Base-by-base conservation (phyloP, 2,797 vertebrate genomes). In the Chelon auratus region DNA sequence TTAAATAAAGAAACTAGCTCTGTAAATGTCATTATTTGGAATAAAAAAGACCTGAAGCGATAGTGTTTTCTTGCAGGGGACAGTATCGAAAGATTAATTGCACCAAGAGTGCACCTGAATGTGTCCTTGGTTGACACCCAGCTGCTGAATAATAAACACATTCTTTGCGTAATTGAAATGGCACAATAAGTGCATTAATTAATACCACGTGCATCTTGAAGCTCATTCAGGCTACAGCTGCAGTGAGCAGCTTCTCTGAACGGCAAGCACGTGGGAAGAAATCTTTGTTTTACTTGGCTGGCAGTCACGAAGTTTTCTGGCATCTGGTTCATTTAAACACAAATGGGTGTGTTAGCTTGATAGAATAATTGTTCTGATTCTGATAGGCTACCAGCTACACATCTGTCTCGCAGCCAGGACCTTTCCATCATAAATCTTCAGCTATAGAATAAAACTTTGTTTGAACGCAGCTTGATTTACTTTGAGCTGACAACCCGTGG, bases 251-350 rank as follows among this genome's bases (percentile, higher is more conserved):
- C 72, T 50, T 78, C 36, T 63, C 72, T 68, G 1, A 78, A 70
- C 68, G 66, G 48, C 51, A 12, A 78, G 58, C 66, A 70, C 82
- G 68, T 85, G 73, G 51, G 61, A 77, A 80, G 26, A 86, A 60
- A 15, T 68, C 59, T 76, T 78, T 79, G 68, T 75, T 83, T 81
- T 65, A 24, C 62, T 81, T 77, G 67, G 62, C 83, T 78, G 36
- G 60, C 20, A 55, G 13, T 63, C 57, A 22, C 68, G 8, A 60
- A n/a, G 45, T 59, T 77, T 77, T 79, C 75, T 86, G 71, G 71
- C 82, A 79, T 81, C 69, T 84, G 71, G 59, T 74, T 84, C 53
- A 53, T 68, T 69, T 73, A 52, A 69, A 81, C 73, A 78, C 80
- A 75, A 83, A 67, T 70, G 72, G 70, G 68, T 78, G 69, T 73